These are phyloP conservation scores for Coleophora flavipennella DNA, from an alignment of 2,888 invertebrate genomes.

Conservation along the genomic window DNA sequence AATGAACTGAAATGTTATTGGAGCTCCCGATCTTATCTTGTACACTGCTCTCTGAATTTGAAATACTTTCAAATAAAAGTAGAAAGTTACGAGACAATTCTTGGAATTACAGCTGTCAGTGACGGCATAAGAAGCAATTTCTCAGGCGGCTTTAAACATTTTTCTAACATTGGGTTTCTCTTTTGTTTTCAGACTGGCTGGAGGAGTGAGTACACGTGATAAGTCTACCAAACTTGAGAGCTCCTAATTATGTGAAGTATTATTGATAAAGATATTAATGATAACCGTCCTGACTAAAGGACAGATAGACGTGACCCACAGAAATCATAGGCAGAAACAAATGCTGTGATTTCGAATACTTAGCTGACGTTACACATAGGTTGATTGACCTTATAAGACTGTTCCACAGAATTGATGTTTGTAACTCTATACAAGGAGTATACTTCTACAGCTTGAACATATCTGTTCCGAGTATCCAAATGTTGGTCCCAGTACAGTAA, in stretches of 20 bases:
- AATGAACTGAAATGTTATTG: no score
- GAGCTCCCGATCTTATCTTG: no score
- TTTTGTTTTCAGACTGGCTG: constrained; percentile 83
- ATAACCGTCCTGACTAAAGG: constrained; percentile 6
- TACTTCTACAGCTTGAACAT: constrained; percentile 35
- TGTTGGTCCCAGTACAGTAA: constrained; percentile 33
- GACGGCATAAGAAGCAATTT: neutral
- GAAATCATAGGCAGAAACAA: constrained; percentile 31
- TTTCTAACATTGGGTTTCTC: neutral
- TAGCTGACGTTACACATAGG: constrained; percentile 15
- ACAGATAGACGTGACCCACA: constrained; percentile 24
- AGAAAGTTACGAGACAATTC: neutral
- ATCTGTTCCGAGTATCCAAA: constrained; percentile 27
- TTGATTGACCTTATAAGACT: constrained; percentile 44
- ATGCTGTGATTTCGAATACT: constrained; percentile 48
- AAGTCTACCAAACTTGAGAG: constrained; percentile 60
- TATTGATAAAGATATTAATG: constrained; percentile 11
- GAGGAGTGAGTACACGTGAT: constrained; percentile 96
- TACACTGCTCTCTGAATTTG: neutral
- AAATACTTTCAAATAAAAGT: neutral
- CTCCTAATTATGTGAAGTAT: constrained; percentile 29
- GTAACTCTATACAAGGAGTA: constrained; percentile 21
- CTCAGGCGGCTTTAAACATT: neutral
- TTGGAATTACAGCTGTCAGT: neutral
- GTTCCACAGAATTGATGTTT: constrained; percentile 67